Evolutionary conservation across 2,888 invertebrate genomes (phyloP), one percentile per base, ranked within the genome.

Genomic region (Drosophila tanythrix): DNA sequence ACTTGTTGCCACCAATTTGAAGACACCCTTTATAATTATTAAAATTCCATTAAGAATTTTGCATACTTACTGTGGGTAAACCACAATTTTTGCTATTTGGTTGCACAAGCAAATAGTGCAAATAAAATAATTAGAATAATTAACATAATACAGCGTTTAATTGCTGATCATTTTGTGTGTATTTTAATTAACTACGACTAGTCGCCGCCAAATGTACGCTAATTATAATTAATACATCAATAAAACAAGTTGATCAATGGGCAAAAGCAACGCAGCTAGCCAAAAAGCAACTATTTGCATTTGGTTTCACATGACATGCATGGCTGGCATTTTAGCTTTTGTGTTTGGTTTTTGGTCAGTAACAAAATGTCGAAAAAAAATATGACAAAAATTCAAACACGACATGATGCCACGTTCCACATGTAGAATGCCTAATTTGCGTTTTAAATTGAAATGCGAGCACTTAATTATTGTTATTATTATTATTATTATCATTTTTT

Each of bases 151-250:
- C 25, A 18, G 33, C 21, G 15, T 59, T 69, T 70, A 61, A 70
- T 71, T 70, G 66, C 60, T 70, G 55, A 35, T 62, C 59, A 65
- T 74, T 73, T 69, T 38, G 68, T 43, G 74, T 74, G 66, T 72
- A 82, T 71, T 62, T 75, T 87, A 90, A 90, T 87, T 90, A 89
- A 84, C 71, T 74, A 67, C 68, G 77, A 76, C 84, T 68, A 36
- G 51, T 50, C 66, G 57, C 60, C 62, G 43, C 52, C 66, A 70
- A 79, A 80, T 84, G 76, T 65, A 81, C 82, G 79, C 81, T 76
- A 79, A 82, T 90, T 81, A 76, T 84, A 90, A 82, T 83, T 73
- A 84, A 90, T 90, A 76, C 74, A 79, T 74, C 84, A 82, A 79
- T 79, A 79, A 79, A 79, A 67, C 74, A 76, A 80, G 83, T 82